phyloP scores from a whole-genome alignment of 2,113 vertebrate genomes.

The Odontesthes bonariensis region DNA sequence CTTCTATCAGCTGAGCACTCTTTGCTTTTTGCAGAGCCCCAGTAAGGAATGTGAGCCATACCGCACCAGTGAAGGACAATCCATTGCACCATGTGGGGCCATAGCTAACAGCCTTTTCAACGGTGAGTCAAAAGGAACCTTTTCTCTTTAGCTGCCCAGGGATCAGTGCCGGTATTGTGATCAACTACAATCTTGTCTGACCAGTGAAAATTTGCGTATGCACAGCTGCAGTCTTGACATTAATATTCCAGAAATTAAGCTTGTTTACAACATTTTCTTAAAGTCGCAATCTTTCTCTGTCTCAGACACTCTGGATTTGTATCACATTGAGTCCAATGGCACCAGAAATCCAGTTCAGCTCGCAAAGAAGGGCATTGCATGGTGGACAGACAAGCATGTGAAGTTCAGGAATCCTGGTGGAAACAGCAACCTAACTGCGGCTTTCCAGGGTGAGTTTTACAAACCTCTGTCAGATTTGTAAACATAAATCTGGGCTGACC shows the following conservation, averaged over 20 bases:
- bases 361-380: constrained; percentile 93
- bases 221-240: too few species aligned
- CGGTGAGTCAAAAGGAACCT: constrained; percentile 80
- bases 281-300: not conserved
- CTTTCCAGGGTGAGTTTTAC: constrained; percentile 88
- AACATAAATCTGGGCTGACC: not conserved
- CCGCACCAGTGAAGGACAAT: constrained; percentile 81
- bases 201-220: not conserved
- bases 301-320: constrained; percentile 91
- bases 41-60: constrained; percentile 98
- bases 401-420: constrained; percentile 96
- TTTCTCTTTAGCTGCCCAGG: not conserved
- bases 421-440: constrained; percentile 81
- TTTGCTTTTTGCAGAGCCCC: constrained; percentile 83
- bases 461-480: not conserved
- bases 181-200: rapidly evolving
- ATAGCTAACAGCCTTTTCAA: constrained; percentile 99
- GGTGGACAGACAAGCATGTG: constrained; percentile 99
- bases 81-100: constrained; percentile 96
- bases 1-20: not conserved
- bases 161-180: too few species aligned
- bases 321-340: constrained; percentile 81
- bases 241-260: not conserved
- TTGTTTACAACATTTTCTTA: not conserved
- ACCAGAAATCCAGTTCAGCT: constrained; percentile 80